Conservation (phyloP, 2,113 vertebrate species). For the Hypanus sabinus region DNA sequence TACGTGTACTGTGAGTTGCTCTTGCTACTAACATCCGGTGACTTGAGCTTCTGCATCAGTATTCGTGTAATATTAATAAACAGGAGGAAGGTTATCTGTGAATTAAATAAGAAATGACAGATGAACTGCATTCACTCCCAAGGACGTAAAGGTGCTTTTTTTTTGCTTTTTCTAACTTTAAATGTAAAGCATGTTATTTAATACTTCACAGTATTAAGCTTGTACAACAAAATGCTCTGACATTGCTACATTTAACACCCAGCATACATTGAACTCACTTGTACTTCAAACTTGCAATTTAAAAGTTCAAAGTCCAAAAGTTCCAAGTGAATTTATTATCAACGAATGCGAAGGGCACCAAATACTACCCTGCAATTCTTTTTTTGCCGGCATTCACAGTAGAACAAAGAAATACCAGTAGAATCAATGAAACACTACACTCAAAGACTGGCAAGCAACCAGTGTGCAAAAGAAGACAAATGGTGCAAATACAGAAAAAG, state of each 20-base stretch:
- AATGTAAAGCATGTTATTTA: neutral
- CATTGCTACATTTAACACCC: neutral
- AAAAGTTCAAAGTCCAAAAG: too few relatives aligned
- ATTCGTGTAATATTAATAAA: conserved; percentile 68
- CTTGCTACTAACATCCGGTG: conserved; percentile 61
- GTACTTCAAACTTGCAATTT: neutral
- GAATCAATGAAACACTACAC: too few relatives aligned
- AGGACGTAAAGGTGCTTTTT: neutral
- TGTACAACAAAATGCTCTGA: too few relatives aligned
- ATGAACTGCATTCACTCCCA: neutral
- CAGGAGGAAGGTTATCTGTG: conserved; percentile 64
- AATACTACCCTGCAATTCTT: too few relatives aligned
- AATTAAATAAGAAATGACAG: conserved; percentile 25
- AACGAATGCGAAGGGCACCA: too few relatives aligned
- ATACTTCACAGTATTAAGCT: neutral
- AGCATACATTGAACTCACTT: too few relatives aligned
- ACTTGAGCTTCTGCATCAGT: conserved; percentile 62
- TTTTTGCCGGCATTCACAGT: too few relatives aligned
- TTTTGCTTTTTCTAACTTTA: neutral
- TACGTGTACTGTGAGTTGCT: conserved; percentile 66
- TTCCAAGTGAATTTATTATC: too few relatives aligned
- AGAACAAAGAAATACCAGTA: too few relatives aligned
- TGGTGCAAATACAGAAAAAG: too few relatives aligned
- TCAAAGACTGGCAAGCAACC: too few relatives aligned
- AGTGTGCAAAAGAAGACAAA: too few relatives aligned